A percentile compares a stretch with the other conserved stretches of the same genome.
Conservation (phyloP, 1,140 invertebrate species). For the Venturia canescens region DNA sequence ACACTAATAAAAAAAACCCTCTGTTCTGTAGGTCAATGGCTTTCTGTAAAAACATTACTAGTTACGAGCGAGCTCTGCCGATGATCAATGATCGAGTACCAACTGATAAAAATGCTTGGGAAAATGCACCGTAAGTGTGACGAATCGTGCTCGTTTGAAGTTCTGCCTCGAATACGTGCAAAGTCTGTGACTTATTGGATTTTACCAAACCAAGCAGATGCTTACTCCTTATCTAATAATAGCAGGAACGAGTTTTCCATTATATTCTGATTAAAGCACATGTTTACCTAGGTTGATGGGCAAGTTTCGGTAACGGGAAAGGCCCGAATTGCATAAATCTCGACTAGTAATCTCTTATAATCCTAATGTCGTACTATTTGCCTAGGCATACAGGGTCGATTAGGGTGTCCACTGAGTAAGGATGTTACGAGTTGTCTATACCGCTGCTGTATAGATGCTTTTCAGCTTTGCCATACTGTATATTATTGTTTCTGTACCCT, state of each 20-base stretch:
- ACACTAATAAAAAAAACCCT: background rate
- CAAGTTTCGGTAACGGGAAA: slow-evolving; percentile 27
- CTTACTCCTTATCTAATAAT: background rate
- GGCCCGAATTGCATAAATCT: slow-evolving; percentile 69
- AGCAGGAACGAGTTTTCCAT: background rate
- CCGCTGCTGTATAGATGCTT: slow-evolving; percentile 47
- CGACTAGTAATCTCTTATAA: slow-evolving; percentile 70
- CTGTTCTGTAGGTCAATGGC: background rate
- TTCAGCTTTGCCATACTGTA: slow-evolving; percentile 47
- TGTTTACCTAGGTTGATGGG: slow-evolving; percentile 38
- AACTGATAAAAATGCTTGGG: no score
- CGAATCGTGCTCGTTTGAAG: no score
- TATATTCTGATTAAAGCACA: slow-evolving; percentile 11
- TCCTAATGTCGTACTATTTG: slow-evolving; percentile 73
- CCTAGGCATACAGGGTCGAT: slow-evolving; percentile 60
- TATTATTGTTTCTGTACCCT: slow-evolving; percentile 76
- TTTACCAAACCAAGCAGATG: no score
- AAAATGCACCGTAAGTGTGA: no score
- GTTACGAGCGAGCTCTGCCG: background rate
- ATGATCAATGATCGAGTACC: background rate
- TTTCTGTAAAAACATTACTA: background rate
- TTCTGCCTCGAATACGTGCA: no score
- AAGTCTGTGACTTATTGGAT: no score
- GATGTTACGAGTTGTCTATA: slow-evolving; percentile 39
- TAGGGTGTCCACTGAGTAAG: slow-evolving; percentile 37